phyloP scores from a whole-genome alignment of 2,113 vertebrate species.

The Triplophysa rosa region DNA sequence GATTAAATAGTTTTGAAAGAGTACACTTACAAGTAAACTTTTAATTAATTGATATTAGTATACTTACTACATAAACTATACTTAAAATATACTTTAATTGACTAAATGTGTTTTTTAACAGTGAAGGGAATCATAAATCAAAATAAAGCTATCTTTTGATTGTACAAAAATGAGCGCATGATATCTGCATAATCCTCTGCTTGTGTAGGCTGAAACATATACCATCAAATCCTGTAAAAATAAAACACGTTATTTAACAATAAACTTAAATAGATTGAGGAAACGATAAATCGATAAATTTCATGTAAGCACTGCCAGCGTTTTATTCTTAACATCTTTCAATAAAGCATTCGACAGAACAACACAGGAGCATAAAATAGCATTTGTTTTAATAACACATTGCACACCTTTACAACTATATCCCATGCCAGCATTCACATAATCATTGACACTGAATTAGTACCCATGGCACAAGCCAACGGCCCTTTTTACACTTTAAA shows the following conservation, averaged over 20 bases:
- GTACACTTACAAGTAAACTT: too few relatives aligned
- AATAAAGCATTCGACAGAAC: conserved; percentile 12
- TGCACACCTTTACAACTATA: conserved; percentile 11
- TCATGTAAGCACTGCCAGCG: not conserved
- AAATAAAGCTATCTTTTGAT: not conserved
- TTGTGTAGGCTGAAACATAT: not conserved
- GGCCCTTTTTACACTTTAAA: not conserved
- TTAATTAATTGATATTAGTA: too few relatives aligned
- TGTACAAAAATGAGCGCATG: not conserved
- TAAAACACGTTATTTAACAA: not conserved
- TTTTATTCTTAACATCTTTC: conserved; percentile 13
- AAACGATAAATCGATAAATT: not conserved
- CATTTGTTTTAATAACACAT: not conserved
- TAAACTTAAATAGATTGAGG: not conserved
- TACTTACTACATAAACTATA: too few relatives aligned
- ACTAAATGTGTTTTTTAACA: not conserved
- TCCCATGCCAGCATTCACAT: conserved; percentile 13
- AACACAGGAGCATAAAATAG: conserved; percentile 1
- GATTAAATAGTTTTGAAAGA: too few relatives aligned
- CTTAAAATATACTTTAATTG: too few relatives aligned
- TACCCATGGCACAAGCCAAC: not conserved
- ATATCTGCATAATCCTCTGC: not conserved
- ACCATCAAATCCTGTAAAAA: not conserved
- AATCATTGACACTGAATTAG: conserved; percentile 6
- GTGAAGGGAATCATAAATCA: too few relatives aligned